phyloP scores from a whole-genome alignment of 1,140 invertebrate species.

The Lasaia peninsularis region DNA sequence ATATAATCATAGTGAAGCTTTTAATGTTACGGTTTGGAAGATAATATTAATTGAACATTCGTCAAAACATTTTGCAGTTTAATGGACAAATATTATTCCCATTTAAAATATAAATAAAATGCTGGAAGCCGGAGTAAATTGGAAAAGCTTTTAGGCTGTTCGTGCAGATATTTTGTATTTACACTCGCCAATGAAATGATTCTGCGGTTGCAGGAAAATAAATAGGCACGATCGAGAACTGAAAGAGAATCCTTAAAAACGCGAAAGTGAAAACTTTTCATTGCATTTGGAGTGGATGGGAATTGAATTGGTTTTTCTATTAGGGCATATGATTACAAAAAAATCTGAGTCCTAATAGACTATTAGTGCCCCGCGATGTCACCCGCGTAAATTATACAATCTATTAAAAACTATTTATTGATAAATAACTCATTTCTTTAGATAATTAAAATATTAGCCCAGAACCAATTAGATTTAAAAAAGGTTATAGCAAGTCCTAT shows the following conservation, averaged over 20 bases:
- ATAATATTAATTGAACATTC: background rate
- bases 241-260: constrained; percentile 12
- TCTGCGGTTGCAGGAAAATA: constrained; percentile 6
- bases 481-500: too few relatives aligned
- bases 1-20: too few relatives aligned
- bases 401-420: too few relatives aligned
- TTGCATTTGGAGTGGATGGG: background rate
- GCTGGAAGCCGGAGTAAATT: background rate
- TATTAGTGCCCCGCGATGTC: too few relatives aligned
- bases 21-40: background rate
- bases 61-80: background rate
- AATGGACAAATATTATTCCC: constrained; percentile 8
- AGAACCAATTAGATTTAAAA: too few relatives aligned
- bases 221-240: background rate
- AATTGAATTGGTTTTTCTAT: background rate
- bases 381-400: too few relatives aligned
- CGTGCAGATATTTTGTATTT: constrained; percentile 10
- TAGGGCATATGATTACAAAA: too few relatives aligned
- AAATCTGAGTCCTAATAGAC: too few relatives aligned
- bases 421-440: too few relatives aligned
- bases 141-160: constrained; percentile 10
- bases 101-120: constrained; percentile 6
- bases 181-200: constrained; percentile 6
- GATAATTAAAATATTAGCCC: too few relatives aligned
- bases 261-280: background rate